A percentile compares a stretch with the other conserved stretches of the same genome.
These are phyloP conservation scores for Thaumetopoea pityocampa DNA, from an alignment of 1,140 invertebrate genomes.

Conservation along the genomic window DNA sequence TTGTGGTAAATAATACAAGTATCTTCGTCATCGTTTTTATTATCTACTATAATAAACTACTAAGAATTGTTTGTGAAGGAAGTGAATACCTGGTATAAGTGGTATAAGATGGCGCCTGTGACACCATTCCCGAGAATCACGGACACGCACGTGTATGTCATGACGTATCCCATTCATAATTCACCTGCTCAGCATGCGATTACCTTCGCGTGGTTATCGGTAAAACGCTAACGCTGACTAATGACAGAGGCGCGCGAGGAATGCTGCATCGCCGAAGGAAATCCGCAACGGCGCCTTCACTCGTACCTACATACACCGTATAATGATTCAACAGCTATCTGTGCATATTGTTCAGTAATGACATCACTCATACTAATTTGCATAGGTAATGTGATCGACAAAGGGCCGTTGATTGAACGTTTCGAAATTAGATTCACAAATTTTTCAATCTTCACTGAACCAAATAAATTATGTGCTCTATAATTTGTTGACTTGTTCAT, in stretches of 20 bases:
- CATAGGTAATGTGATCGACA: slow-evolving; percentile 36
- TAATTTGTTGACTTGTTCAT: too few relatives aligned
- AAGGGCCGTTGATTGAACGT: slow-evolving; percentile 26
- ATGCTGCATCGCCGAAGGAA: slow-evolving; percentile 62
- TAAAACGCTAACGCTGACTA: slow-evolving; percentile 44
- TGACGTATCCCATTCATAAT: slow-evolving; percentile 51
- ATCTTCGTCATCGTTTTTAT: background rate
- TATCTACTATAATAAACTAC: background rate
- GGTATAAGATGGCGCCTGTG: slow-evolving; percentile 7
- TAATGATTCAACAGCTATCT: slow-evolving; percentile 23
- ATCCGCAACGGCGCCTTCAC: slow-evolving; percentile 61
- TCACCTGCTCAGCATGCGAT: slow-evolving; percentile 35
- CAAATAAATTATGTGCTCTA: too few relatives aligned
- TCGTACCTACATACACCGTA: slow-evolving; percentile 31
- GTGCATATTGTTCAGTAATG: slow-evolving; percentile 43
- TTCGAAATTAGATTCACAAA: slow-evolving; percentile 18
- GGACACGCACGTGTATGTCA: slow-evolving; percentile 31
- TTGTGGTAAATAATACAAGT: too few relatives aligned
- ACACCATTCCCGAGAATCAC: slow-evolving; percentile 7
- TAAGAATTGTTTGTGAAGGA: background rate
- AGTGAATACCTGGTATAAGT: background rate
- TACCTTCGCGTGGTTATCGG: slow-evolving; percentile 27
- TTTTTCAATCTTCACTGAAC: slow-evolving; percentile 5
- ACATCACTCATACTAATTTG: slow-evolving; percentile 59
- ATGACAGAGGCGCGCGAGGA: slow-evolving; percentile 44